These are phyloP conservation scores for Crossocerus cetratus DNA, from an alignment of 2,888 invertebrate genomes.

Conservation along the genomic window DNA sequence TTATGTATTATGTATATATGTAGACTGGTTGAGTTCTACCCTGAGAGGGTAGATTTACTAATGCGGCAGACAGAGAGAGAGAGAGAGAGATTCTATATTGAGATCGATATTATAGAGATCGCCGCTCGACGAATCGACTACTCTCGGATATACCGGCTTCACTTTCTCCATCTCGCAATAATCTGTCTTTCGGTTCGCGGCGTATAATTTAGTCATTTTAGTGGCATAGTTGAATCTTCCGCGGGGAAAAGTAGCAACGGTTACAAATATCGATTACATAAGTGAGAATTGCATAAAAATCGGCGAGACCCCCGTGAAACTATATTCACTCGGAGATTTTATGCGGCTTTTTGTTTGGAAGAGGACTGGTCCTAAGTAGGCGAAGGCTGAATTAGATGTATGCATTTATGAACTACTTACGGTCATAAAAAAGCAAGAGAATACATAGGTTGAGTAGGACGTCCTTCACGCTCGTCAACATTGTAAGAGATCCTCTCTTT, in stretches of 20 bases:
- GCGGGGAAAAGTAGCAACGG: background rate
- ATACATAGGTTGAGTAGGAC: slow-evolving; percentile 54
- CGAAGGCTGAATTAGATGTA: slow-evolving; percentile 51
- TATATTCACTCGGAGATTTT: background rate
- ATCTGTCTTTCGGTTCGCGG: background rate
- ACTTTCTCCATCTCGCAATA: background rate
- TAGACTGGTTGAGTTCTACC: background rate
- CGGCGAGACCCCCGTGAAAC: background rate
- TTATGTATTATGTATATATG: too few species aligned
- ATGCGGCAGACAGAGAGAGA: background rate
- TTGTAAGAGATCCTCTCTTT: slow-evolving; percentile 25
- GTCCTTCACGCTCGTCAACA: slow-evolving; percentile 59
- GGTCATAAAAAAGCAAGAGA: slow-evolving; percentile 61
- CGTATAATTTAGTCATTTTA: background rate
- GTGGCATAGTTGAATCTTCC: background rate
- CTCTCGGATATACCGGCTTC: too few species aligned
- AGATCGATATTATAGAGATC: too few species aligned
- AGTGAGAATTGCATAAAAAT: background rate
- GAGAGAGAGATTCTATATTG: background rate
- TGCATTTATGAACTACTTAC: slow-evolving; percentile 50
- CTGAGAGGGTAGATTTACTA: background rate
- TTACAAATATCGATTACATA: background rate
- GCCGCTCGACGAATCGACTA: too few species aligned
- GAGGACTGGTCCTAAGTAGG: slow-evolving; percentile 43
- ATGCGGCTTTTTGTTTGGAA: background rate